Conservation (phyloP, 2,113 vertebrate species). For the Indri indri region DNA sequence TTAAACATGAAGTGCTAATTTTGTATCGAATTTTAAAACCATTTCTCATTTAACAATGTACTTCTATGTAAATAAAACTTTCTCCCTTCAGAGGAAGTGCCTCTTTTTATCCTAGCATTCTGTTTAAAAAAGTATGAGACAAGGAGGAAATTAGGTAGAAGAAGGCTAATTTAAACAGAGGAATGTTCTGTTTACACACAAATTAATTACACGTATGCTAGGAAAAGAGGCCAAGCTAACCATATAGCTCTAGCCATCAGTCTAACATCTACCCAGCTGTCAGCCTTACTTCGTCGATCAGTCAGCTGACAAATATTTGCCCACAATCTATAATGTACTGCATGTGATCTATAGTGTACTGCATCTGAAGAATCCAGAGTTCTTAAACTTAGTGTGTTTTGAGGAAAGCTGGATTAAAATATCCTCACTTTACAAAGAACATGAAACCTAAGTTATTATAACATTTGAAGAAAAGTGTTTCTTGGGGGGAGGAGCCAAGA, state of each 20-base stretch:
- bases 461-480: background rate
- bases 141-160: background rate
- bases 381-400: background rate
- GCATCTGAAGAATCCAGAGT: background rate
- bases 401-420: background rate
- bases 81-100: background rate
- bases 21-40: background rate
- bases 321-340: background rate
- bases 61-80: background rate
- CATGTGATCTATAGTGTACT: background rate
- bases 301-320: background rate
- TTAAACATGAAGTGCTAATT: background rate
- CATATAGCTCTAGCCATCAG: background rate
- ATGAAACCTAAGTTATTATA: background rate
- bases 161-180: background rate
- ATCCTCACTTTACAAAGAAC: background rate
- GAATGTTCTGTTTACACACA: background rate
- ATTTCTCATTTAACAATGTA: background rate
- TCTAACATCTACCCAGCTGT: background rate
- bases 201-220: background rate
- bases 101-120: background rate
- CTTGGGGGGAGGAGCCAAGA: background rate
- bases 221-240: background rate
- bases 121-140: background rate
- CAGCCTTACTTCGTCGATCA: background rate